Evolutionary conservation across 1,140 invertebrate species (phyloP).

Genomic region (Aleiodes sp.): DNA sequence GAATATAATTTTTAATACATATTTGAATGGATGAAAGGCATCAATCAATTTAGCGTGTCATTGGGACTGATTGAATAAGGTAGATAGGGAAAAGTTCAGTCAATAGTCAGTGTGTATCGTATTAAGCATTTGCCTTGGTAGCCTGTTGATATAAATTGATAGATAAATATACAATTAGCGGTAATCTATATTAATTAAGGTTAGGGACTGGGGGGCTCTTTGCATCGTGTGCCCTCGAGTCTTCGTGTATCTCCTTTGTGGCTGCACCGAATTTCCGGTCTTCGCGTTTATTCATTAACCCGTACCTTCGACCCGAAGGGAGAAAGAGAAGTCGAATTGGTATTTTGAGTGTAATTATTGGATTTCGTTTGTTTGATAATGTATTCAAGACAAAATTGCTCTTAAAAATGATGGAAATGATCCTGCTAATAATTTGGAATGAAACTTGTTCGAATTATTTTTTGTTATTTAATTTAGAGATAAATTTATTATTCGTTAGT

Average conservation of each 20-base stretch:
- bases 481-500: no score
- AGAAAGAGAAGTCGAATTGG: background rate
- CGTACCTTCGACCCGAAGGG: conserved; percentile 55
- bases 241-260: conserved; percentile 51
- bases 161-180: conserved; percentile 66
- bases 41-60: conserved; percentile 57
- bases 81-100: background rate
- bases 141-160: conserved; percentile 64
- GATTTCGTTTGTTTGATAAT: no score
- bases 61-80: background rate
- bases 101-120: background rate
- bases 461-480: no score
- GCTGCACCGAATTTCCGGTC: conserved; percentile 61
- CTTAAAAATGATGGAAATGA: no score
- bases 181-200: conserved; percentile 67
- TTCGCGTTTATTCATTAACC: conserved; percentile 64
- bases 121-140: conserved; percentile 20
- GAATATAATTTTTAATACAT: background rate
- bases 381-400: no score
- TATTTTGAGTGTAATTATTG: background rate
- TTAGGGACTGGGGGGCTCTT: background rate
- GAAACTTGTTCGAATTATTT: no score
- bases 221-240: background rate
- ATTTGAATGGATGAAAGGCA: conserved; percentile 34
- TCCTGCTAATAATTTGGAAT: no score